These are phyloP conservation scores for Hypomecis punctinalis DNA, from an alignment of 2,888 invertebrate genomes.

Conservation along the genomic window DNA sequence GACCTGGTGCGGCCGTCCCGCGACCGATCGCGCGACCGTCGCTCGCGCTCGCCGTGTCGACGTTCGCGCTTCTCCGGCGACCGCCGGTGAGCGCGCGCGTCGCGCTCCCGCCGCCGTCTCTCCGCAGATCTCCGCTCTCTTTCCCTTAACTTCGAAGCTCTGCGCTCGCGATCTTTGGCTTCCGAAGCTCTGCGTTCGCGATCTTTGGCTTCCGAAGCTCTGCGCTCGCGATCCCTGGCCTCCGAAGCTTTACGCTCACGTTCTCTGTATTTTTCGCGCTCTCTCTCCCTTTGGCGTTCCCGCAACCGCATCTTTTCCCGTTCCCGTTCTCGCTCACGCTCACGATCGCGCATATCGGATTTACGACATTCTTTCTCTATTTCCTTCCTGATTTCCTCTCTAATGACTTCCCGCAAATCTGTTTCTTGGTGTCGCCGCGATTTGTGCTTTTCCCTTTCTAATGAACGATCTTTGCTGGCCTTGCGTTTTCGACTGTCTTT, in stretches of 20 bases:
- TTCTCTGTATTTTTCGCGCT: slow-evolving; percentile 36
- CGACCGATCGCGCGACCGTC: slow-evolving; percentile 50
- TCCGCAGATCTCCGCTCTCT: slow-evolving; percentile 41
- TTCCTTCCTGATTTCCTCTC: slow-evolving; percentile 66
- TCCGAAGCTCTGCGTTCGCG: slow-evolving; percentile 17
- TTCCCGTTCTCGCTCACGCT: slow-evolving; percentile 54
- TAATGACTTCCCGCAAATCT: slow-evolving; percentile 75
- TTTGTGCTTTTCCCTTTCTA: slow-evolving; percentile 62
- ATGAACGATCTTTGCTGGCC: slow-evolving; percentile 64
- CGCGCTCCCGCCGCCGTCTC: slow-evolving; percentile 20
- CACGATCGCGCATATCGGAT: slow-evolving; percentile 47
- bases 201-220: slow-evolving; percentile 40
- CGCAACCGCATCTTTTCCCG: slow-evolving; percentile 52
- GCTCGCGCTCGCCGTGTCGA: slow-evolving; percentile 52
- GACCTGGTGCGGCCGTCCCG: slow-evolving; percentile 47
- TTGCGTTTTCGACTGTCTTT: slow-evolving; percentile 70
- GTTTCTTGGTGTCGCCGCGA: slow-evolving; percentile 61
- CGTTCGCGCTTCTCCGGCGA: slow-evolving; percentile 38
- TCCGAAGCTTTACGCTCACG: slow-evolving; percentile 56
- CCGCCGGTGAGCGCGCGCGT: slow-evolving; percentile 41
- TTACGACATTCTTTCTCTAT: slow-evolving; percentile 68
- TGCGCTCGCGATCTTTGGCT: slow-evolving; percentile 55
- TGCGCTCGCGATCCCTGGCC: slow-evolving; percentile 24
- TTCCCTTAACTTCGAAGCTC: slow-evolving; percentile 48
- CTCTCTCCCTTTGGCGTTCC: slow-evolving; percentile 42